Base-by-base conservation (phyloP, 1,140 invertebrate species). In the Drosophila lowei region DNA sequence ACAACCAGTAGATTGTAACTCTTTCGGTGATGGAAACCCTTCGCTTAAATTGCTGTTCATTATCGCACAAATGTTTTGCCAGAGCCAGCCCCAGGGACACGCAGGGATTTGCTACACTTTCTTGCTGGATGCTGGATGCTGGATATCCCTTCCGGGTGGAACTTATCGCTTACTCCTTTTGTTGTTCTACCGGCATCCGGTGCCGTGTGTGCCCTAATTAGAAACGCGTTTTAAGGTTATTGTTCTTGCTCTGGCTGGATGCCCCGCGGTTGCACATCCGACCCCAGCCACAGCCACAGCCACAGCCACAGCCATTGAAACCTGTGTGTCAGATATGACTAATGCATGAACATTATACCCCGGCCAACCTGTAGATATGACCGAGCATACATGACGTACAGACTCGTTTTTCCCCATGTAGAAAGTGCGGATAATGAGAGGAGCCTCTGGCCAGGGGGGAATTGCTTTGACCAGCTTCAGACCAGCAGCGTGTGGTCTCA, bases 281-380 rank as follows among this genome's bases (percentile, higher is more conserved):
- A 23, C 21, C 21, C 30, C n/a, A n/a, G n/a, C n/a, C n/a, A n/a
- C n/a, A n/a, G n/a, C 30, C 68, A 58, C 72, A 73, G 42, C 59
- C 54, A 50, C 18, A 30, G 16, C 47, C 28, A 28, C 42, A 38
- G 42, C 30, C 13, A 38, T 21, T 18, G 38, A 50, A 41, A 73
- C 68, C 38, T 64, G 57, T 58, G 53, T 55, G 64, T 48, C 66
- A 63, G 79, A 84, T 84, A 85, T 84, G 81, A 84, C 76, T 84
- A 85, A 84, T 84, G 77, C 78, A 80, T 77, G 77, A 67, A 72
- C 80, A 84, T 80, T 79, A 76, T 64, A 16, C 59, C 62, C 49
- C 28, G 54, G 50, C 49, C 42, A 63, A 68, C 47, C 68, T 43
- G 42, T 23, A 16, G 41, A 56, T 43, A 49, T 56, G 28, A 43